phyloP scores from a whole-genome alignment of 2,888 invertebrate species.

The Gandaritis pyraliata region DNA sequence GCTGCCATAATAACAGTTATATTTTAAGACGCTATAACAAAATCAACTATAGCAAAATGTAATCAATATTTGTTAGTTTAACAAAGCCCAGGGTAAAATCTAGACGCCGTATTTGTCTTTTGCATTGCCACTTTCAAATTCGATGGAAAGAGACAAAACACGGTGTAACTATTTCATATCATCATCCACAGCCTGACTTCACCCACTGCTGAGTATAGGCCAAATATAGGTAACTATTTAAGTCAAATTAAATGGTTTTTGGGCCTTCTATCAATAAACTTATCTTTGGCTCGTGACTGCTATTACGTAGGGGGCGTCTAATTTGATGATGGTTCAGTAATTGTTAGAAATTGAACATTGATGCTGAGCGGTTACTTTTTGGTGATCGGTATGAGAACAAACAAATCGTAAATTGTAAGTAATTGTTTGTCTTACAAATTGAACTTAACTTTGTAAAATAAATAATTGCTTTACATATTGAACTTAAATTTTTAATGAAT shows the following conservation, averaged over 20 bases:
- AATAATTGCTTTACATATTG: neutral
- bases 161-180: too few species aligned
- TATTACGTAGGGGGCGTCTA: constrained; percentile 35
- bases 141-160: too few species aligned
- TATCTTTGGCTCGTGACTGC: constrained; percentile 28
- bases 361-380: constrained; percentile 22
- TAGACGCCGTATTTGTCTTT: too few species aligned
- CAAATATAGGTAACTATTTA: too few species aligned
- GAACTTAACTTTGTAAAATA: neutral
- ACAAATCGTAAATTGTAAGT: neutral
- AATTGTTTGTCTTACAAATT: neutral
- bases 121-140: too few species aligned
- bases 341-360: constrained; percentile 36
- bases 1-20: too few species aligned
- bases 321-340: constrained; percentile 38
- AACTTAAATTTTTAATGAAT: neutral
- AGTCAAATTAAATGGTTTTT: neutral
- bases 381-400: constrained; percentile 21
- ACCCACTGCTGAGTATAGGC: too few species aligned
- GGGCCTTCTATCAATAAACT: constrained; percentile 2
- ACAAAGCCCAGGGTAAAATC: too few species aligned
- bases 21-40: too few species aligned
- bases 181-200: too few species aligned
- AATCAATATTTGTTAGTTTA: too few species aligned
- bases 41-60: too few species aligned